Base-by-base conservation (phyloP, 2,888 invertebrate genomes). In the Anarsia innoxiella region DNA sequence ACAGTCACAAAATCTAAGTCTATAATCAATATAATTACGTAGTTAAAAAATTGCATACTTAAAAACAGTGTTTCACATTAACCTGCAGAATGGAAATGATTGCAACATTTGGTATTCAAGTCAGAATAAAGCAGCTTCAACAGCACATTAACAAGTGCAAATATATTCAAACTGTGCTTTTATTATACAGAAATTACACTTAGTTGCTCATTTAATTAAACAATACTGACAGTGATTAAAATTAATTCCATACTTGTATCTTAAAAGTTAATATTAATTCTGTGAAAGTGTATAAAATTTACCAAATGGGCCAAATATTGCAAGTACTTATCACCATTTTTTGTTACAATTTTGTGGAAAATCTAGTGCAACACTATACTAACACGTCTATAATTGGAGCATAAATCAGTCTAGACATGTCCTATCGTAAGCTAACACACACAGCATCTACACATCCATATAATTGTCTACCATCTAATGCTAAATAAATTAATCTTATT, bases 381-480 rank as follows among this genome's bases (percentile, higher is more conserved):
- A 39, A 40, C 28, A 39, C 37, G 23, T 39, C 42, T 32, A 42
- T 75, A 78, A 68, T 73, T 77, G 78, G 76, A 75, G 74, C 73
- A 67, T 74, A 68, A 68, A 70, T 83, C 83, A 83, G 83, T 83
- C 83, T 82, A 83, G 68, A 75, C 68, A 67, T 76, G 65, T 71
- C 70, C 74, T 79, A 80, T 77, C 52, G 53, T 71, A 78, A 65
- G 68, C 71, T 71, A 70, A 57, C 57, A 62, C 64, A 59, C 65
- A 71, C 58, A 56, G 67, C 60, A 51, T 66, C 61, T 54, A 67
- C 60, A 69, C 60, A 60, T 63, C 50, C 50, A 56, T 67, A 45
- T n/a, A n/a, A n/a, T n/a, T n/a, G n/a, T 41, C 68, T 72, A 71
- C 56, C 14, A 12, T 26, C 26, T 33, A 26, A 15, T 23, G 26